Percentiles rank a stretch among this genome's conserved stretches.
Evolutionary conservation across 2,888 invertebrate species (phyloP).

Genomic region (Andrena fulva): DNA sequence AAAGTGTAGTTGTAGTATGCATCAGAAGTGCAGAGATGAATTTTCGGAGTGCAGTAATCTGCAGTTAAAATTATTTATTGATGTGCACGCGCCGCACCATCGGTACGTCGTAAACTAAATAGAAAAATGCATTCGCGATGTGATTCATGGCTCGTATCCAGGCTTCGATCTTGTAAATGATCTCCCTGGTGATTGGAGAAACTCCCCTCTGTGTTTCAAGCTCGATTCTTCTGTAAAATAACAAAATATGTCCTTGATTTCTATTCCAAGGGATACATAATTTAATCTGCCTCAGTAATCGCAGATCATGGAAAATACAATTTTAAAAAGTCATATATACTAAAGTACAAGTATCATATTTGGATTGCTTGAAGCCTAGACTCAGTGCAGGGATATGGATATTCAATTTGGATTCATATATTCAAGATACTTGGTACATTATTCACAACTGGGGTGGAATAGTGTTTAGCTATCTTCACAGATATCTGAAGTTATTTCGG

Average conservation of each 20-base stretch:
- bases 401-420: neutral
- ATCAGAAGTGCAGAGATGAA: neutral
- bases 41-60: neutral
- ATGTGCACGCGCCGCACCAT: slow-evolving; percentile 85
- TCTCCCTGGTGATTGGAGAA: slow-evolving; percentile 86
- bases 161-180: slow-evolving; percentile 84
- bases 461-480: neutral
- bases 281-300: too few relatives aligned
- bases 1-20: neutral
- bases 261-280: too few relatives aligned
- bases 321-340: too few relatives aligned
- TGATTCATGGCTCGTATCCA: slow-evolving; percentile 86
- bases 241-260: neutral
- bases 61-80: slow-evolving; percentile 45
- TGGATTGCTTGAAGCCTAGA: too few relatives aligned
- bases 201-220: slow-evolving; percentile 73
- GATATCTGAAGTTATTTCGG: neutral
- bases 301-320: too few relatives aligned
- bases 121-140: slow-evolving; percentile 86
- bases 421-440: neutral
- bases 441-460: neutral
- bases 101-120: slow-evolving; percentile 87
- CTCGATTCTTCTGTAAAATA: slow-evolving; percentile 68
- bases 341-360: too few relatives aligned
- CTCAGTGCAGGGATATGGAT: too few relatives aligned